Evolutionary conservation across 2,797 vertebrate genomes (phyloP).

Genomic region (Anolis apletophallus): DNA sequence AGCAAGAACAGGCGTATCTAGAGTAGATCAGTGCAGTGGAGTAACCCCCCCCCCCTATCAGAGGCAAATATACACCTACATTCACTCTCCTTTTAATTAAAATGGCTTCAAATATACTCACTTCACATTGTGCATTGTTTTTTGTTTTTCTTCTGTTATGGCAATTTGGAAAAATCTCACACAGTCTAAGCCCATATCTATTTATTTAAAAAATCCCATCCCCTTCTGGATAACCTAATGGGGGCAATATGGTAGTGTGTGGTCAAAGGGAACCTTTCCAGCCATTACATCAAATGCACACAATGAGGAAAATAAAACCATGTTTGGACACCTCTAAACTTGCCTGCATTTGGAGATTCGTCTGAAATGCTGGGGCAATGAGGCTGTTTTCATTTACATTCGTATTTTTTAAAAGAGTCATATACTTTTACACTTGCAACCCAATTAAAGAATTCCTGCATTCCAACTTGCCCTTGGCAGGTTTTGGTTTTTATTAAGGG

Average conservation of each 20-base stretch:
- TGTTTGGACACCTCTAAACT: background rate
- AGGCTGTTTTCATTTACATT: slow-evolving; percentile 15
- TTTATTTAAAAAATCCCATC: background rate
- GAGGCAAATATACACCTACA: too few species aligned
- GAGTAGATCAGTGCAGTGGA: background rate
- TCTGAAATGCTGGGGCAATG: background rate
- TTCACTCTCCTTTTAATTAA: background rate
- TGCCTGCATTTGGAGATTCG: slow-evolving; percentile 6
- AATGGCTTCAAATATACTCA: background rate
- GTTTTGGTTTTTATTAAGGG: background rate
- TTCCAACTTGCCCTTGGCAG: slow-evolving; percentile 15
- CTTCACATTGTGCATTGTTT: too few species aligned
- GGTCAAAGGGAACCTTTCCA: background rate
- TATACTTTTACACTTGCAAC: background rate
- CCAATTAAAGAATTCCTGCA: slow-evolving; percentile 10
- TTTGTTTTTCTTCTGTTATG: background rate
- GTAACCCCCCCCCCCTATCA: background rate
- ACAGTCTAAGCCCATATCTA: background rate
- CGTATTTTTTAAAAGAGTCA: background rate
- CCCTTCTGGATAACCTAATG: background rate
- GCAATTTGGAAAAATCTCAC: background rate
- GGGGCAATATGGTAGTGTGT: background rate
- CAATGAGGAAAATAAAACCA: background rate
- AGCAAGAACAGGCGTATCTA: too few species aligned
- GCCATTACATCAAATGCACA: background rate